Base-by-base conservation (phyloP, 2,888 invertebrate species). In the Drosophila sordidula region DNA sequence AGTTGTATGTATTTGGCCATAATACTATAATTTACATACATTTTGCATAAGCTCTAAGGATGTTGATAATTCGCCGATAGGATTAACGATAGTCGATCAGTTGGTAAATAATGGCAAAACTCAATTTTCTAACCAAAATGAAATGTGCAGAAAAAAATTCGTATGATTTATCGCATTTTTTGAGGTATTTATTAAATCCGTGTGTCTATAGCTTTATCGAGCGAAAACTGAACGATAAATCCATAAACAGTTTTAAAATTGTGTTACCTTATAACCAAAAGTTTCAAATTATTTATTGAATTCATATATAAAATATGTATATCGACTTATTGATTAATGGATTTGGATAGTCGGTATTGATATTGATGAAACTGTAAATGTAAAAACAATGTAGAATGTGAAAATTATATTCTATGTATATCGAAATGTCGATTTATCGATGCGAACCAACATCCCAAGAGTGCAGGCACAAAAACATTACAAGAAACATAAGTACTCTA, bases 381-480 rank as follows among this genome's bases (percentile, higher is more conserved):
- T 18, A 1, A 18, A 18, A 18, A 18, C 18, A n/a, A n/a, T 18
- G 18, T 29, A 29, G 26, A 29, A 34, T 34, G 29, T 29, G 4
- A 12, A 4, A 12, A 34, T 9, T 9, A 29, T 29, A 29, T 29
- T 29, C 9, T 9, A 29, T 29, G 29, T 29, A 29, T 29, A 29
- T 29, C 9, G 9, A 9, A 16, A 9, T 39, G 14, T 32, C n/a
- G 45, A 64, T 39, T 61, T 47, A 14, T 58, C 32, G 4, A 25
- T 39, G 29, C 12, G 4, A 12, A 14, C 9, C 26, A 47, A 18
- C 6, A 51, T 16, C 32, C 58, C 25, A 25, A 25, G 22, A 5
- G 25, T 44, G 16, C 11, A 3, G 16, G 8, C 41, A 14, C 39
- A 18, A 6, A 41, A 44, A 4, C 12, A 12, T 12, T 11, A 11